Conservation (phyloP, 2,113 vertebrate species). For the Meriones unguiculatus region DNA sequence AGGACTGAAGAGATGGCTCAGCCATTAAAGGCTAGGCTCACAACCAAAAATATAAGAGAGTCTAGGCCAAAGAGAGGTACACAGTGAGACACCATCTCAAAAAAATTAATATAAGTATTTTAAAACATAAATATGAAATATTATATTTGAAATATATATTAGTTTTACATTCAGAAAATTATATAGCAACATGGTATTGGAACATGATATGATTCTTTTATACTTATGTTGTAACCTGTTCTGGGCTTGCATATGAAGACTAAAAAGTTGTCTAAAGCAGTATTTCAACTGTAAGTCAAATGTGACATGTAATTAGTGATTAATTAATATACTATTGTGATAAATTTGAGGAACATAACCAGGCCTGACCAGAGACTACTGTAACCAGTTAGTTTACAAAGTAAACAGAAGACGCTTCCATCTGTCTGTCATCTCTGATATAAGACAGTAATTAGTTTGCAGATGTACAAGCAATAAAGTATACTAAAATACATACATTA, state of each 20-base stretch:
- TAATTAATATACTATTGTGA: background rate
- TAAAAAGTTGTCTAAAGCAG: background rate
- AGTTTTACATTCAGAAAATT: background rate
- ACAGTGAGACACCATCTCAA: background rate
- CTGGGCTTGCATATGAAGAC: background rate
- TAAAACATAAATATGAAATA: background rate
- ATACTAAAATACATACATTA: background rate
- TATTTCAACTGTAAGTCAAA: background rate
- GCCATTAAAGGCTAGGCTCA: no score
- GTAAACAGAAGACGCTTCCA: background rate
- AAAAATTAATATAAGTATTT: background rate
- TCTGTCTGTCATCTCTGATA: background rate
- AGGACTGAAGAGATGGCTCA: no score
- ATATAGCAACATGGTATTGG: background rate
- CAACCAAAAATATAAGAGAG: no score
- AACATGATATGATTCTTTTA: background rate
- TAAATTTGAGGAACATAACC: background rate
- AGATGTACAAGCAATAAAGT: background rate
- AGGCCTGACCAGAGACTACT: background rate
- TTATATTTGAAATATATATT: background rate
- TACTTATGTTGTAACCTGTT: background rate
- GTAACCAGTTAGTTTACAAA: background rate
- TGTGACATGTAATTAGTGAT: background rate
- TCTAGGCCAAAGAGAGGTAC: background rate
- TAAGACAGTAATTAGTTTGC: background rate